Base-by-base conservation (phyloP, 1,140 invertebrate species). In the Drosophila suzukii region DNA sequence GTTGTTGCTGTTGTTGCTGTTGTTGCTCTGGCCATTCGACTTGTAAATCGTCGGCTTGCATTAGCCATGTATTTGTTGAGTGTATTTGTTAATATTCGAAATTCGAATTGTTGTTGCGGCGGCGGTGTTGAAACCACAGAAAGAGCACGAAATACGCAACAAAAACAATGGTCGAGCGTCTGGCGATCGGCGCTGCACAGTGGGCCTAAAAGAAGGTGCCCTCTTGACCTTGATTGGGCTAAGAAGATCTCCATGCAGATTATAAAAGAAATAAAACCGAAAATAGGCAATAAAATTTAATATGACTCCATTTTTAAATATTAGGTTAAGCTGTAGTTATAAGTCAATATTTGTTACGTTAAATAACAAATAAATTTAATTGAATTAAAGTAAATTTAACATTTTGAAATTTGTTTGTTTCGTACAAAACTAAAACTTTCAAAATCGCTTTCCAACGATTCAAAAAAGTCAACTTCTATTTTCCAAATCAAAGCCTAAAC, bases 11-110 rank as follows among this genome's bases (percentile, higher is more conserved):
- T 74, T 32, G 15, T 20, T 53, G 12, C 30, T 62, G 62, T 60
- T 79, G 74, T 24, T 59, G 55, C 68, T 68, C 68, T 81, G 57
- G 66, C 59, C 75, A 75, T 81, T 84, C 67, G 55, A 83, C 81
- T 91, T 89, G 88, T 91, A 91, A 91, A 91, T 91, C 81, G 78
- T 91, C 88, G 76, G 81, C 79, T 91, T 91, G 89, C 89, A 91
- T 91, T 91, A 85, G 83, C 78, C 81, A 91, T 81, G 60, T 70
- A 62, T 74, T 65, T 75, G 44, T 77, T 62, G 56, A 68, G 27
- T 65, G 58, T 77, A 84, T 85, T 91, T 91, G 81, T 91, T 91
- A 91, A 91, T 91, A 83, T 84, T 89, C 88, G 68, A 86, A 78
- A 81, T 84, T 84, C 82, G 68, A 88, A 78, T 79, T 66, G 68